Evolutionary conservation across 1,140 invertebrate genomes (phyloP).

Genomic region (Drosophila busckii): DNA sequence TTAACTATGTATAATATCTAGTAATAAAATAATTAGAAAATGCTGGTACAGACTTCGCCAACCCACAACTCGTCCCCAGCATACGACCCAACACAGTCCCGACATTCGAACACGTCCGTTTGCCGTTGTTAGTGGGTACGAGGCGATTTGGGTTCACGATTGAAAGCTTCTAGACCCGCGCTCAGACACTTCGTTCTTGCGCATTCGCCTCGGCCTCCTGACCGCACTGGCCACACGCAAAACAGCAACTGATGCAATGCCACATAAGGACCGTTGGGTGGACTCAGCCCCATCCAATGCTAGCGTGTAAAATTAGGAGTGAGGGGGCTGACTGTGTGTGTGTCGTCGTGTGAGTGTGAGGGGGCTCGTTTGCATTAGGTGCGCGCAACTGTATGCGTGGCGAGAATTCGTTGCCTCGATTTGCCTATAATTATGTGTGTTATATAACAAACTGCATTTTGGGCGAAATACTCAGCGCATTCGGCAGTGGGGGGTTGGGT

Average conservation of each 20-base stretch:
- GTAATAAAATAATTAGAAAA: no score
- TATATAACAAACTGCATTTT: constrained; percentile 76
- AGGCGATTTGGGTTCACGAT: no score
- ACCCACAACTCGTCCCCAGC: no score
- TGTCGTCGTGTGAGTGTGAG: not conserved
- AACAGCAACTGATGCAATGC: constrained; percentile 65
- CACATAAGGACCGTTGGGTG: constrained; percentile 61
- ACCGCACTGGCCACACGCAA: no score
- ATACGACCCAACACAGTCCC: no score
- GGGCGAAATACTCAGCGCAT: constrained; percentile 49
- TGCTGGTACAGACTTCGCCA: no score
- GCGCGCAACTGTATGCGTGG: constrained; percentile 43
- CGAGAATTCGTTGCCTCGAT: constrained; percentile 75
- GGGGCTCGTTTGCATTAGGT: constrained; percentile 34
- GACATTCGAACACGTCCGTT: no score
- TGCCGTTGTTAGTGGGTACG: no score
- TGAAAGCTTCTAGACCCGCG: no score
- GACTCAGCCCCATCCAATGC: constrained; percentile 32
- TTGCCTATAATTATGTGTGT: constrained; percentile 77
- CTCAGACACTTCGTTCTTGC: constrained; percentile 32
- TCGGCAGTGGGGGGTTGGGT: not conserved
- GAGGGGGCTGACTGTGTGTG: not conserved
- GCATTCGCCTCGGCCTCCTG: constrained; percentile 44
- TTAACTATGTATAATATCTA: no score
- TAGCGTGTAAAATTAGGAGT: no score